Evolutionary conservation across 1,140 invertebrate species (phyloP), one percentile per base, ranked within the genome.

Genomic region (Pemphigus obesinymphae): DNA sequence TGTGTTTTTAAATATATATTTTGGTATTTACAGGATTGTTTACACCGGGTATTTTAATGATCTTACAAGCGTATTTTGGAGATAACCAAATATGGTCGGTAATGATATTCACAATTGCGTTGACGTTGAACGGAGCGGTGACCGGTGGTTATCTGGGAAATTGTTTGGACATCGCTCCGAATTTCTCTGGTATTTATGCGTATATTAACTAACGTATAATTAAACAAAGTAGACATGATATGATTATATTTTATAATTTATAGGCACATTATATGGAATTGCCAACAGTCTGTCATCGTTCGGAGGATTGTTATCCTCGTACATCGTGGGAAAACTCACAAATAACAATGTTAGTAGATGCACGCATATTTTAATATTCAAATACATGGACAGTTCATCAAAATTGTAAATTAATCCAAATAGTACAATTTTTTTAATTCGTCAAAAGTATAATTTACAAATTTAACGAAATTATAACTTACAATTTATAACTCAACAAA

Each of bases 211-310:
- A 8, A 61, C 15, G 15, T 6, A 61, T 17, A 8, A 34, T 37
- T 17, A 1, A 40, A 66, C 20, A 5, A 20, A 0, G 3, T 66
- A 13, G 6, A 66, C 17, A 3, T 61, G 29, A 34, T 26, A 37
- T 37, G 1, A 34, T 7, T 8, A 37, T 68, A 7, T 82, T 66
- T 73, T 86, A 5, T 40, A 10, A 5, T 40, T 40, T 40, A 4
- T 40, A 87, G 85, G 89, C 78, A 95, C 93, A 3, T 93, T 97
- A 81, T 96, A 97, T 87, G 96, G 95, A 13, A 90, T 97, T 85
- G 94, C 95, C 8, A 97, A 97, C 85, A 96, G 95, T 0, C 86
- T 97, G 73, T 96, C 95, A 0, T 96, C 95, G 0, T 88, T 96
- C 66, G 95, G 95, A 26, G 96, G 96, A 29, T 96, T 93, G 86